These are phyloP conservation scores for Anas georgica DNA, from an alignment of 2,797 vertebrate genomes.

Conservation along the genomic window DNA sequence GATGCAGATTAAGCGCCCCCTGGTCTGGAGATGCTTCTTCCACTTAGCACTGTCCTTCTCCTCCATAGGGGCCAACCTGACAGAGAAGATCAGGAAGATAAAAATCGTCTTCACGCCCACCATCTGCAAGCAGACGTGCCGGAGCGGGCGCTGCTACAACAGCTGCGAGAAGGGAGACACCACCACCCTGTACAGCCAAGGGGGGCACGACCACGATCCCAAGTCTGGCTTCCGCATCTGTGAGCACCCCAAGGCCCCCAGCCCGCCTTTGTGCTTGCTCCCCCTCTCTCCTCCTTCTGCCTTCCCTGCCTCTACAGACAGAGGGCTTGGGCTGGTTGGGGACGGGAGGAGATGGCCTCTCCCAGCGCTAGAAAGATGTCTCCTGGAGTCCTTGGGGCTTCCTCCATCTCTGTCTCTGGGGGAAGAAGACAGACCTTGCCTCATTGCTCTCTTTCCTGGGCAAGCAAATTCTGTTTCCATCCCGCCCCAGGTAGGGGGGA, in stretches of 20 bases:
- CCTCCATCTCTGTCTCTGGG: background rate
- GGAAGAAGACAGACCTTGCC: conserved; percentile 1
- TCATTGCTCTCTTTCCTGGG: conserved; percentile 8
- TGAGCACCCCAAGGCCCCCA: conserved; percentile 77
- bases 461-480: conserved; percentile 55
- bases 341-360: background rate
- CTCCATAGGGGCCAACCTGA: conserved; percentile 89
- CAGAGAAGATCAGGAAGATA: conserved; percentile 91
- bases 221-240: conserved; percentile 94
- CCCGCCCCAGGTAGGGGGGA: background rate
- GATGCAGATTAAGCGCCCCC: background rate
- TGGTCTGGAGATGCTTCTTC: conserved; percentile 48
- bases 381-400: background rate
- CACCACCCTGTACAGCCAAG: conserved; percentile 93
- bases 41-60: conserved; percentile 70
- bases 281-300: background rate
- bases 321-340: background rate
- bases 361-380: background rate
- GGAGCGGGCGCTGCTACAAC: conserved; percentile 86
- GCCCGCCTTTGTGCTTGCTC: background rate
- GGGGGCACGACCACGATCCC: conserved; percentile 82
- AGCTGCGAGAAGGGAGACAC: conserved; percentile 92
- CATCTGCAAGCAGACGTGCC: conserved; percentile 89
- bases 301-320: background rate
- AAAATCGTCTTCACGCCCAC: conserved; percentile 96